Percentiles rank a stretch among this genome's conserved stretches.
These are phyloP conservation scores for Centropus unirufus DNA, from an alignment of 2,113 vertebrate species.

Conservation along the genomic window DNA sequence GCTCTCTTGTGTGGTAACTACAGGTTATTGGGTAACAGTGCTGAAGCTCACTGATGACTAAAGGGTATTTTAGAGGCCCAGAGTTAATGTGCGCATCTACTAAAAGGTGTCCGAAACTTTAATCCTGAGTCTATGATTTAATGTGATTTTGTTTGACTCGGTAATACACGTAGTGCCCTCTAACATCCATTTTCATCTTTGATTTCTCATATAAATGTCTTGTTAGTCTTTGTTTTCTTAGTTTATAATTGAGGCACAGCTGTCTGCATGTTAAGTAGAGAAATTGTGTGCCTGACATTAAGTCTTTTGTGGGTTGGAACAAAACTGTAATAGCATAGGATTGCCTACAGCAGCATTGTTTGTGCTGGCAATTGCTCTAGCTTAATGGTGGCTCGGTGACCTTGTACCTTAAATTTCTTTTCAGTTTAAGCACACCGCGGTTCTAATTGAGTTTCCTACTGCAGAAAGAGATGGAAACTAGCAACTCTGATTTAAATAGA, in stretches of 20 bases:
- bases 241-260: slow-evolving; percentile 38
- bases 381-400: slow-evolving; percentile 51
- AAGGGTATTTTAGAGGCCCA: not conserved
- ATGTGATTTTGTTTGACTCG: not conserved
- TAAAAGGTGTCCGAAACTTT: not conserved
- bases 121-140: not conserved
- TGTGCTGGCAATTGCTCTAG: slow-evolving; percentile 47
- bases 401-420: slow-evolving; percentile 53
- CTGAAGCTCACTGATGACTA: not conserved
- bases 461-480: slow-evolving; percentile 29
- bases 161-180: not conserved
- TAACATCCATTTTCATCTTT: not conserved
- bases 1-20: not conserved
- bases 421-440: not conserved
- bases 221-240: slow-evolving; percentile 12
- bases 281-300: slow-evolving; percentile 21
- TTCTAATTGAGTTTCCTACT: slow-evolving; percentile 25
- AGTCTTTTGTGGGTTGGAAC: slow-evolving; percentile 34
- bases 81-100: not conserved
- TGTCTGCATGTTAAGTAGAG: slow-evolving; percentile 47
- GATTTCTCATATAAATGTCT: slow-evolving; percentile 1
- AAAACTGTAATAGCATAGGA: not conserved
- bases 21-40: not conserved
- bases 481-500: not conserved
- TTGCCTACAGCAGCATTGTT: slow-evolving; percentile 60